Evolutionary conservation across 2,113 vertebrate genomes (phyloP), one percentile per base, ranked within the genome.

Genomic region (Oreochromis spilurus): DNA sequence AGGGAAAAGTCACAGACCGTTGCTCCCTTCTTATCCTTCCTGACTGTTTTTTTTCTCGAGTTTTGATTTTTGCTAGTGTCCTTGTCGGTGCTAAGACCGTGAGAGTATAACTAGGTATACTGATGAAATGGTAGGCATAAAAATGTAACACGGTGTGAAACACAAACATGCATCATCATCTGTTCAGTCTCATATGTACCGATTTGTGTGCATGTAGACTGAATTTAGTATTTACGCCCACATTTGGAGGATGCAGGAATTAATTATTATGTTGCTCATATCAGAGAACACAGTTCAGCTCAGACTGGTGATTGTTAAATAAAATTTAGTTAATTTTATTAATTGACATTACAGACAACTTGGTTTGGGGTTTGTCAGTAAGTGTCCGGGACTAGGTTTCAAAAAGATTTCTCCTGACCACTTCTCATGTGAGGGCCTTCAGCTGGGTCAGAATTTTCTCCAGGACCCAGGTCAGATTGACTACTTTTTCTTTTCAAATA

Each of bases 391-490:
- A 4, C 58, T 62, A 60, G 0, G 16, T 34, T 60, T 34, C 57
- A 60, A 4, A 60, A 60, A 4, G 58, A 19, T 62, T 62, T 1
- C 58, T 36, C 58, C 58, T 62, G 29, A 62, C 5, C 3, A 62
- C 58, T 62, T 19, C 58, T 34, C 29, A 36, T 62, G 58, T 0
- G 1, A 62, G 1, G 16, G 58, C 16, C 0, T 62, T 62, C 58
- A 62, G 29, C 58, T 62, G 29, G 29, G 29, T 60, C 57, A 1
- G 16, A 60, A 60, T 60, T 60, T 34, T 60, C 29, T 34, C 16
- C 29, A 0, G 1, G 57, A 34, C 57, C 17, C 5, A 60, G 31
- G 57, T 60, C 57, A 60, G 16, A 34, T 60, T 0, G 58, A 62
- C 58, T 62, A 62, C 16, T 36, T 62, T 60, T 60, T 17, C 29